Percentiles rank a stretch among this genome's conserved stretches.
These are phyloP conservation scores for Tragelaphus strepsiceros DNA, from an alignment of 2,113 vertebrate genomes.

Conservation along the genomic window DNA sequence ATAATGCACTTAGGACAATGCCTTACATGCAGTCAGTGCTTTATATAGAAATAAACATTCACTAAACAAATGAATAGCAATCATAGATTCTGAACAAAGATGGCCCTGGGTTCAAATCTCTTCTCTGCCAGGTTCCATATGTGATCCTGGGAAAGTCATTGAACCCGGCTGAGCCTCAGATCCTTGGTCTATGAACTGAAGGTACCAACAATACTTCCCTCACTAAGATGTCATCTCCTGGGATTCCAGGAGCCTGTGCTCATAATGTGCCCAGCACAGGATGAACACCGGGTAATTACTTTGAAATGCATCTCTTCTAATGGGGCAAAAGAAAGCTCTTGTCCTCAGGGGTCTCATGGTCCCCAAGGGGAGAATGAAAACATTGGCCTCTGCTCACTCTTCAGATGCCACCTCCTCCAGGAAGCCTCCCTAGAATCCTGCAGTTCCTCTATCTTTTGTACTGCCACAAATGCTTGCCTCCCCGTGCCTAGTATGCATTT, in stretches of 20 bases:
- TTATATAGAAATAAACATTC: not conserved
- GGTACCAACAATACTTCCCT: not conserved
- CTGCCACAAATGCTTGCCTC: too few relatives aligned
- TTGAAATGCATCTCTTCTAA: not conserved
- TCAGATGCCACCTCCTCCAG: not conserved
- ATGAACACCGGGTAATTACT: not conserved
- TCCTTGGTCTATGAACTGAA: not conserved
- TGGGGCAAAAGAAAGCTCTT: not conserved
- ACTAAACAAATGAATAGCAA: not conserved
- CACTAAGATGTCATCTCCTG: not conserved
- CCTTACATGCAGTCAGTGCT: not conserved
- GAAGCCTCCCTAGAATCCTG: not conserved
- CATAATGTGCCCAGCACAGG: rapidly evolving
- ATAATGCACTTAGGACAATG: not conserved
- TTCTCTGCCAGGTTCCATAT: not conserved
- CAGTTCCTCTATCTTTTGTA: not conserved
- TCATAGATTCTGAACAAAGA: not conserved
- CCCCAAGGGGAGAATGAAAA: not conserved
- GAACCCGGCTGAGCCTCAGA: not conserved
- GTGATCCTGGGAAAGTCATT: not conserved
- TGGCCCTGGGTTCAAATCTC: not conserved
- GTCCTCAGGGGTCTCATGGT: not conserved
- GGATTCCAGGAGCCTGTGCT: not conserved
- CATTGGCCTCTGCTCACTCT: not conserved
- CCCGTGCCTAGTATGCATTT: not conserved